Evolutionary conservation across 2,113 vertebrate genomes (phyloP), one percentile per base, ranked within the genome.

Genomic region (Urocitellus parryii): DNA sequence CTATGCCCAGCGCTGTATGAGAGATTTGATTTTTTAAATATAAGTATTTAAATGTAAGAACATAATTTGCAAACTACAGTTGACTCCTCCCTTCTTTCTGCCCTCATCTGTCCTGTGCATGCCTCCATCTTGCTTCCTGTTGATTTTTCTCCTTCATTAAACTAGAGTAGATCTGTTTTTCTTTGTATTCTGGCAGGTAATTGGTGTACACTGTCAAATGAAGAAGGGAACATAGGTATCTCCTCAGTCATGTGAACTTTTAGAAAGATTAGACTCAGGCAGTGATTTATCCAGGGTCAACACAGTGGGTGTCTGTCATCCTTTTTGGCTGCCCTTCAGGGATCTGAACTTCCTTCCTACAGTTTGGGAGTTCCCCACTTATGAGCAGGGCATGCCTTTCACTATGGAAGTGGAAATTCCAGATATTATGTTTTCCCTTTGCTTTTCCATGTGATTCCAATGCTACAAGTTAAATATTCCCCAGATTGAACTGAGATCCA

Each of bases 31-130:
- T 51, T 51, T 51, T 92, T 73, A 56, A 45, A 39, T 65, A 1
- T 16, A 82, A 56, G 42, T 48, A 37, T n/a, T 92, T 91, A 92
- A 88, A 88, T n/a, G 78, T 29, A 68, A 87, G 67, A 88, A 86
- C 4, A 65, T 37, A 4, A 42, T 74, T 79, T 65, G 8, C 5
- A 61, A 93, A 88, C 25, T 74, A 12, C 22, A 70, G 45, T 24
- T 73, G 76, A 63, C 8, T 56, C 68, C 45, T 74, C 72, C 32
- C 42, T 67, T 82, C 63, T 61, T 68, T 56, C 80, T 72, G 29
- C 58, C 24, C n/a, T 86, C 48, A 29, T 48, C 20, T 91, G 32
- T 63, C 51, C n/a, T 37, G 32, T 42, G 25, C 53, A 39, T 37
- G 65, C 80, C 61, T 90, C 73, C 20, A 2, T 34, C 25, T 68